Evolutionary conservation across 1,140 invertebrate genomes (phyloP), one percentile per base, ranked within the genome.

Genomic region (Drosophila rufa): DNA sequence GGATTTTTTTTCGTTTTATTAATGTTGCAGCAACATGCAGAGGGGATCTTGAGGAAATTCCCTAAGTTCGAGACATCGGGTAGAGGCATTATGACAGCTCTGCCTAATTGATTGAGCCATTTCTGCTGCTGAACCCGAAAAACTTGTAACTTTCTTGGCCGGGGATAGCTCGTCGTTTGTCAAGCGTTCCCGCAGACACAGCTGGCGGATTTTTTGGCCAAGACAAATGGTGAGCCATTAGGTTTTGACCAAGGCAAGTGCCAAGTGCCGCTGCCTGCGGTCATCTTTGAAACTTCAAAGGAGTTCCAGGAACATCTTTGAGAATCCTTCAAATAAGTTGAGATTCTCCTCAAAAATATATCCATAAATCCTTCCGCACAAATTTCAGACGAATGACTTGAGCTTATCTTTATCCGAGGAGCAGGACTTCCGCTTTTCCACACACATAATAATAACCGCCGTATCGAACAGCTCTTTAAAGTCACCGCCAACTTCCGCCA

Each of bases 51-150:
- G 22, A 8, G 15, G 3, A 22, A 38, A 9, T 25, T 15, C 36
- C 25, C 1, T 11, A 36, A 55, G 33, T 55, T 38, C 19, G 38
- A 15, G 46, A 8, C 14, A 4, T 12, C 14, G 2, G 11, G 47
- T 25, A 40, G 5, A 33, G 62, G 60, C 67, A 79, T 86, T 86
- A 86, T 86, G 83, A 86, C 83, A 86, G 83, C 38, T n/a, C 36
- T 61, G 62, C 58, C 80, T 87, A 87, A 87, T 87, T 89, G 83
- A 87, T 87, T 89, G 84, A 89, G 83, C 80, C 84, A 83, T 80
- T 87, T 80, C 78, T 65, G 78, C 73, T 61, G 55, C 55, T 36
- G 2, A 36, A 56, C 36, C 66, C 77, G 59, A 74, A 11, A 75
- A 75, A 47, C 50, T 73, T 73, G 45, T 17, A 38, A 61, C 48